Evolutionary conservation across 2,888 invertebrate species (phyloP), one percentile per base, ranked within the genome.

Genomic region (Lamellibrachia columna): DNA sequence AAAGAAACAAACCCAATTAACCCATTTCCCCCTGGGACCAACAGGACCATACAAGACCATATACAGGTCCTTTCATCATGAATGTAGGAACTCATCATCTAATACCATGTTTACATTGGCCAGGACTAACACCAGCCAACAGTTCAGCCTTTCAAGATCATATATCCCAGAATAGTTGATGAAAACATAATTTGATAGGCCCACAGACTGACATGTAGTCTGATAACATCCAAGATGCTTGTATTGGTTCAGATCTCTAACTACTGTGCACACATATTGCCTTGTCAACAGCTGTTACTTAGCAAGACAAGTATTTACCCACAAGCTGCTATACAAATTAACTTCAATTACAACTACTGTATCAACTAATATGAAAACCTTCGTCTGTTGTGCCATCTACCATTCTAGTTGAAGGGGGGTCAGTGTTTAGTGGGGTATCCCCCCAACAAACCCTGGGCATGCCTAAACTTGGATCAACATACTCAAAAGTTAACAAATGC

Each of bases 251-350:
- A 22, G 15, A 22, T 75, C 15, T 75, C 22, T 75, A 75, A 11
- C 6, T 4, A 15, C 22, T 22, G 6, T 4, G 22, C 60, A 75
- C 75, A 8, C 75, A 75, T 15, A 75, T 75, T n/a, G 9, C 75
- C 75, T 75, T 75, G 75, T 75, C 75, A 75, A 75, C n/a, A 75
- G 75, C 75, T 75, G 75, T 75, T 75, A 75, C 75, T 75, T 75
- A n/a, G 75, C 75, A 75, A 22, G 75, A 75, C 2, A 22, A 75
- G 22, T 75, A 75, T 75, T 75, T 75, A 22, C 22, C 22, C 22
- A 22, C 75, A 4, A 75, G 75, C 75, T 75, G n/a, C n/a, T 75
- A 75, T 75, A 75, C 75, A 75, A 75, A 75, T 75, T 75, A 75
- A n/a, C 75, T 75, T n/a, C 75, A 75, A 22, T 75, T 75, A 75